phyloP scores from a whole-genome alignment of 2,797 vertebrate genomes.

The Sebastes nivosus region DNA sequence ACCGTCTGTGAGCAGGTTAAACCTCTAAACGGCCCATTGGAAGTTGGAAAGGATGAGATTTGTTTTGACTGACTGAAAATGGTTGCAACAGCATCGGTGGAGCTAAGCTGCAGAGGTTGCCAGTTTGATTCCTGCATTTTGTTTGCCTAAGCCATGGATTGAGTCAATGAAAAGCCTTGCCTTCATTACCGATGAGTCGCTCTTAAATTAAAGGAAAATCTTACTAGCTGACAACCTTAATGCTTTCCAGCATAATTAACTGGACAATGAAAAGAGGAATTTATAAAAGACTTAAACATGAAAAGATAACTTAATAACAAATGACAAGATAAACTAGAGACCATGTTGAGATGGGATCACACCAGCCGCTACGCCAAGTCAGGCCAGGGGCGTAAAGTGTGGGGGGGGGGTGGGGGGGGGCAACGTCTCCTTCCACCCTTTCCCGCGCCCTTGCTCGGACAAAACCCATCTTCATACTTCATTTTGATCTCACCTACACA shows the following conservation, averaged over 20 bases:
- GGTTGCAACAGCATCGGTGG: background rate
- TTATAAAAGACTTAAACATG: background rate
- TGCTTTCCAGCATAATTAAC: background rate
- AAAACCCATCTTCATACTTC: background rate
- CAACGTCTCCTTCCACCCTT: too few relatives aligned
- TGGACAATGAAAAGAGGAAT: background rate
- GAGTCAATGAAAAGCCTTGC: background rate
- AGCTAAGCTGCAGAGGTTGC: background rate
- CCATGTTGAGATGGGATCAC: background rate
- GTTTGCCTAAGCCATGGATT: background rate
- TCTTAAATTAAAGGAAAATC: background rate
- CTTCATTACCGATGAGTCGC: background rate
- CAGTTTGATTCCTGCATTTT: conserved; percentile 4
- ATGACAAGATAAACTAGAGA: background rate
- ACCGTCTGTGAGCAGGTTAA: conserved; percentile 14
- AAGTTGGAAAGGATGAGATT: conserved; percentile 22
- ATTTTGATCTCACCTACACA: too few relatives aligned
- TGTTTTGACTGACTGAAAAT: conserved; percentile 18
- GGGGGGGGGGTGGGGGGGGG: accelerated
- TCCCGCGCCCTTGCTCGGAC: background rate
- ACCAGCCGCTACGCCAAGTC: too few relatives aligned
- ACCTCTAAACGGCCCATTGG: background rate
- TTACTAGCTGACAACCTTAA: background rate
- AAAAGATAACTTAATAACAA: background rate
- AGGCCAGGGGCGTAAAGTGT: too few relatives aligned